Percentiles rank a stretch among this genome's conserved stretches.
phyloP scores from a whole-genome alignment of 2,888 invertebrate genomes.

The Acanthosepion esculentum region DNA sequence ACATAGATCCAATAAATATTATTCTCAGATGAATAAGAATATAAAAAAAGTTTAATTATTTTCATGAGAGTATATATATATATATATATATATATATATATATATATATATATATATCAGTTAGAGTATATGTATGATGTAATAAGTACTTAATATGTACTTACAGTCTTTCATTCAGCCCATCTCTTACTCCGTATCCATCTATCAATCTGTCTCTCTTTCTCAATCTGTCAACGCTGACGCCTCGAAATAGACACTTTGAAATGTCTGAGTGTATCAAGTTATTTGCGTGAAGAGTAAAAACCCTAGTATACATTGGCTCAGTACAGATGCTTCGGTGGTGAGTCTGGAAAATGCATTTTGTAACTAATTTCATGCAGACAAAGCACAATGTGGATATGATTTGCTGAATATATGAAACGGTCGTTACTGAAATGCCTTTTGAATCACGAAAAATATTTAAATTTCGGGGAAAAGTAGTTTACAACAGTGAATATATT shows the following conservation, averaged over 20 bases:
- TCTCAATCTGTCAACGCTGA: neutral
- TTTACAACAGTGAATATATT: neutral
- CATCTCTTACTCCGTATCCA: neutral
- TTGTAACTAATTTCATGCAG: constrained; percentile 18
- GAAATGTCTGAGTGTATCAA: constrained; percentile 1
- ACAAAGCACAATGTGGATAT: constrained; percentile 33
- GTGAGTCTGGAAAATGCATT: constrained; percentile 6
- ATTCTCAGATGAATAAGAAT: constrained; percentile 33
- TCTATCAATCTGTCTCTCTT: constrained; percentile 33
- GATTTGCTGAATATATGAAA: neutral
- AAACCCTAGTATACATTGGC: neutral
- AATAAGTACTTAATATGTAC: neutral
- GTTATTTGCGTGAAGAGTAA: neutral
- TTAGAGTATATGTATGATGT: neutral
- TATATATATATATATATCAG: neutral
- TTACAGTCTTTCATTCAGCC: neutral
- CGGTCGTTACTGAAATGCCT: neutral
- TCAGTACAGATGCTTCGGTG: neutral
- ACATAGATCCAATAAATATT: constrained; percentile 22
- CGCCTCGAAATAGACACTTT: constrained; percentile 23
- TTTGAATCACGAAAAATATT: constrained; percentile 12
- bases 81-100: no score
- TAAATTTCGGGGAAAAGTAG: neutral
- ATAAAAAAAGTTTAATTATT: neutral
- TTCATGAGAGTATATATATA: neutral